These are phyloP conservation scores for Cacatua alba DNA, from an alignment of 2,113 vertebrate species.

Conservation along the genomic window DNA sequence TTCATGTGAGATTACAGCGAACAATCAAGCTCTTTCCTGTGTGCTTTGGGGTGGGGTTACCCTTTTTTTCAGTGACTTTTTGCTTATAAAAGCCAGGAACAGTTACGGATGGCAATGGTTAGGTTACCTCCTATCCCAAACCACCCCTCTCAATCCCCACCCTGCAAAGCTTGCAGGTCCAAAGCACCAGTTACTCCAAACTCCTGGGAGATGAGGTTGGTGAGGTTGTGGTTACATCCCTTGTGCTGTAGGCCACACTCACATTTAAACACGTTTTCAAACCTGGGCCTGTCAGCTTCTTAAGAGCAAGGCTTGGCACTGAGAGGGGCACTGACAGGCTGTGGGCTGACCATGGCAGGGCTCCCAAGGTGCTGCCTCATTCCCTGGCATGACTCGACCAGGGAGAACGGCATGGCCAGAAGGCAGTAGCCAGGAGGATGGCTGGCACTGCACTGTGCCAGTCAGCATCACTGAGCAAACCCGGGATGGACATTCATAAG, in stretches of 20 bases:
- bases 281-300: background rate
- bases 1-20: background rate
- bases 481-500: fast-evolving
- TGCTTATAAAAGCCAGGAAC: background rate
- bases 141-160: background rate
- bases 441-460: background rate
- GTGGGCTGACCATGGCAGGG: background rate
- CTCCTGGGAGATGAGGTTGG: background rate
- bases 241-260: background rate
- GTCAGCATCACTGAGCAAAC: background rate
- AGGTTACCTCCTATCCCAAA: background rate
- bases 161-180: background rate
- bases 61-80: background rate
- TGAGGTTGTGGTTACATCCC: background rate
- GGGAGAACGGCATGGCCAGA: fast-evolving
- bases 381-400: background rate
- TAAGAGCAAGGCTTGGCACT: background rate
- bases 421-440: background rate
- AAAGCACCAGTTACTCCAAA: background rate
- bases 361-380: background rate
- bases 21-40: background rate
- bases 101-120: fast-evolving
- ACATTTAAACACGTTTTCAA: background rate
- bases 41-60: background rate
- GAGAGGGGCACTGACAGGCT: background rate